phyloP scores from a whole-genome alignment of 2,113 vertebrate genomes.

The Pavo muticus region DNA sequence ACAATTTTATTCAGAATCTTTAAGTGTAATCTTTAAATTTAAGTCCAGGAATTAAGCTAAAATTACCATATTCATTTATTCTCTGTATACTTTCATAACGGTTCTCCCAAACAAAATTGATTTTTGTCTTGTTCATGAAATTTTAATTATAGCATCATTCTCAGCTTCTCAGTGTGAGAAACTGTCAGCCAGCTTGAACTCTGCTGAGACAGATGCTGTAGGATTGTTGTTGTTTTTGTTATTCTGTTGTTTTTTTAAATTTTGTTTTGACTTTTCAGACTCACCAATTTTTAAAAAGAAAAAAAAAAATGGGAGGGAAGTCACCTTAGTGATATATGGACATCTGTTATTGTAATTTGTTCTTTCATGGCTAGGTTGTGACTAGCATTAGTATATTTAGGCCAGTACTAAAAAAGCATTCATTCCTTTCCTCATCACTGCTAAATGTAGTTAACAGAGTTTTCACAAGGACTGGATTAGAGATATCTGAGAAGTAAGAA shows the following conservation, averaged over 20 bases:
- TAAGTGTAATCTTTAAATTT: constrained; percentile 40
- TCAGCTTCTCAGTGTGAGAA: constrained; percentile 54
- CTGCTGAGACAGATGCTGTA: constrained; percentile 67
- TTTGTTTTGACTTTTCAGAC: constrained; percentile 63
- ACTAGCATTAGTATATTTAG: constrained; percentile 54
- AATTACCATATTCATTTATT: constrained; percentile 41
- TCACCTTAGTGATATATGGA: constrained; percentile 67
- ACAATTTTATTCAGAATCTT: constrained; percentile 36
- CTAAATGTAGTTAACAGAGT: neutral
- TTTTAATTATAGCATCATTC: constrained; percentile 69
- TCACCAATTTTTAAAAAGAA: constrained; percentile 43
- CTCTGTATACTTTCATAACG: constrained; percentile 17
- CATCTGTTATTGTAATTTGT: constrained; percentile 68
- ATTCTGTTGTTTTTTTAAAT: neutral
- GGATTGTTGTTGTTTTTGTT: neutral
- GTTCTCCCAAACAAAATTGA: constrained; percentile 54
- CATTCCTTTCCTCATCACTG: neutral
- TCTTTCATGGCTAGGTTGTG: constrained; percentile 54
- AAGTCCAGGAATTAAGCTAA: neutral
- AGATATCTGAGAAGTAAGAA: neutral
- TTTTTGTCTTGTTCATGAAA: constrained; percentile 65
- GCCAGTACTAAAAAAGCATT: neutral
- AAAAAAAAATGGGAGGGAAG: constrained; percentile 53
- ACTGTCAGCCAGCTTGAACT: constrained; percentile 72
- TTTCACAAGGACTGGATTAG: neutral